Conservation (phyloP, 2,888 invertebrate genomes). For the Autographa gamma region DNA sequence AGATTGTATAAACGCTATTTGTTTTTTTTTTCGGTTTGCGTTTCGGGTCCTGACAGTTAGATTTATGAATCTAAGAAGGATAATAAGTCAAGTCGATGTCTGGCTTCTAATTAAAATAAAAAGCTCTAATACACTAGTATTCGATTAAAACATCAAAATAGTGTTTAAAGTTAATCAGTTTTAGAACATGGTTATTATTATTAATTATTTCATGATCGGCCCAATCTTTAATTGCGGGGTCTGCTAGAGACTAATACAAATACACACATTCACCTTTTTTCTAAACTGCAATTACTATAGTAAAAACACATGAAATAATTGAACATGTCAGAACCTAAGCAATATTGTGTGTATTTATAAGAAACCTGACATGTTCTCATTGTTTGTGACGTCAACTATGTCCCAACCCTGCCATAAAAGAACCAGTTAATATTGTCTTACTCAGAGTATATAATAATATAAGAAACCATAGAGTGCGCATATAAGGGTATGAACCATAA, state of each 20-base stretch:
- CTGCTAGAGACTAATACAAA: too few species aligned
- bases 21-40: background rate
- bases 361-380: constrained; percentile 9
- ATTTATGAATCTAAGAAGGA: background rate
- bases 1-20: background rate
- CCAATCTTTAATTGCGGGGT: too few species aligned
- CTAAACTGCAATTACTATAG: background rate
- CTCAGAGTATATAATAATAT: too few species aligned
- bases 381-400: constrained; percentile 44
- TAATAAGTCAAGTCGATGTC: background rate
- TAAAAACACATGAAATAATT: background rate
- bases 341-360: constrained; percentile 7
- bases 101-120: background rate
- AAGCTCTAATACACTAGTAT: background rate
- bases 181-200: too few species aligned
- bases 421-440: constrained; percentile 31
- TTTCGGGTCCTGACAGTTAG: too few species aligned
- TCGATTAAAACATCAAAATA: too few species aligned
- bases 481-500: too few species aligned
- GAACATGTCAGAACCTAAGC: constrained; percentile 13
- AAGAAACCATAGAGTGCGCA: too few species aligned
- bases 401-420: constrained; percentile 35
- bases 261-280: too few species aligned
- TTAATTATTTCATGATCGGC: too few species aligned
- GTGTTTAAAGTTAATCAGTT: too few species aligned